Conservation (phyloP, 2,113 vertebrate species). For the Ophiodon elongatus region DNA sequence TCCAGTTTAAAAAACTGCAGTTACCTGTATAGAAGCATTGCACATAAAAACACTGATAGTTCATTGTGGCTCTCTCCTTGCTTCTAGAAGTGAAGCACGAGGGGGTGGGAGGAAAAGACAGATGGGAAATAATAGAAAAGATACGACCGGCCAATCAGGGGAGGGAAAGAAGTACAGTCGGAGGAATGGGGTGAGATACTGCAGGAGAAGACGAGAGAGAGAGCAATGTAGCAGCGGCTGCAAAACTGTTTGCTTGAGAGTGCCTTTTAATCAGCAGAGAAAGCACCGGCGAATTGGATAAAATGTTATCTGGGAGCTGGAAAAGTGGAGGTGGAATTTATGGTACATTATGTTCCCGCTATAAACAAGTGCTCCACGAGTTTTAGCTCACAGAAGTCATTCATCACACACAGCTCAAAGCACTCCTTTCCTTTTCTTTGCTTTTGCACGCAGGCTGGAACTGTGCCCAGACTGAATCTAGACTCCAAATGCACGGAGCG, state of each 20-base stretch:
- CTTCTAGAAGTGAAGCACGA: conserved; percentile 6
- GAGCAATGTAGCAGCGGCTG: conserved; percentile 21
- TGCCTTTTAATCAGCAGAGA: conserved; percentile 81
- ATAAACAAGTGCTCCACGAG: conserved; percentile 76
- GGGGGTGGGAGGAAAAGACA: conserved; percentile 15
- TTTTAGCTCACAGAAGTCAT: conserved; percentile 72
- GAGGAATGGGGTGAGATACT: conserved; percentile 43
- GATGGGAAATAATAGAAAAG: conserved; percentile 49
- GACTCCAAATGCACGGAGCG: conserved; percentile 33
- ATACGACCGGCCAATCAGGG: conserved; percentile 48
- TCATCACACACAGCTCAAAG: conserved; percentile 71
- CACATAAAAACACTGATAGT: conserved; percentile 24
- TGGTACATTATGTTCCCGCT: conserved; percentile 78
- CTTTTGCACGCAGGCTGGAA: conserved; percentile 54
- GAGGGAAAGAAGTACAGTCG: conserved; percentile 25
- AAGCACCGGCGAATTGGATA: conserved; percentile 76
- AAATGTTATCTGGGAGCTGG: conserved; percentile 75
- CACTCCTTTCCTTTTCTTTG: conserved; percentile 45
- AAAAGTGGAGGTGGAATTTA: conserved; percentile 78
- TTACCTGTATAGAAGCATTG: background rate
- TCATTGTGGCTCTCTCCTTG: background rate
- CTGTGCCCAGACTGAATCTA: conserved; percentile 59
- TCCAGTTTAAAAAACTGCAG: conserved; percentile 6
- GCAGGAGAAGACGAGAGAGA: conserved; percentile 26
- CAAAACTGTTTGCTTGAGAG: conserved; percentile 63